Percentiles rank a stretch among this genome's conserved stretches.
These are phyloP conservation scores for Echinarachnius parma DNA, from an alignment of 53 echinoderm and acorn worm species.

Conservation along the genomic window DNA sequence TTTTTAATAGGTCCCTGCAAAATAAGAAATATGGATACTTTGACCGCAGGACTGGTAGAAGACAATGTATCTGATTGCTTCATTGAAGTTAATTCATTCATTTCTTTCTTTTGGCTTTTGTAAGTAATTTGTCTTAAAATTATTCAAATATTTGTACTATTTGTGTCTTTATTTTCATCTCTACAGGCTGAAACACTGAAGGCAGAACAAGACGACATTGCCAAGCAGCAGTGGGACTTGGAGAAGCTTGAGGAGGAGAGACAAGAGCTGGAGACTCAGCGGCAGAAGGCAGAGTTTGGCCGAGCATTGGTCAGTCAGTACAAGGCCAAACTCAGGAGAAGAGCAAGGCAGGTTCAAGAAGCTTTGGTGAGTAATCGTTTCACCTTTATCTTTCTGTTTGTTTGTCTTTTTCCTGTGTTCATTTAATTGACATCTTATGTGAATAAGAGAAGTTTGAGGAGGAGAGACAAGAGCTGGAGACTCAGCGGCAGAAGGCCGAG, in stretches of 20 bases:
- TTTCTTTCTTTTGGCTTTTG: too few relatives aligned
- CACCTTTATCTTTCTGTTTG: too few relatives aligned
- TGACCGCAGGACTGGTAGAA: too few relatives aligned
- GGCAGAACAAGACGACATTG: conserved; percentile 62
- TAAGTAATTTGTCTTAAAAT: background rate
- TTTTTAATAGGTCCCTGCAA: too few relatives aligned
- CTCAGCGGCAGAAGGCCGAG: conserved; percentile 74
- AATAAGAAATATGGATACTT: too few relatives aligned
- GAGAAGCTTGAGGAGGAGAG: conserved; percentile 82
- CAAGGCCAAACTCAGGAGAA: conserved; percentile 85
- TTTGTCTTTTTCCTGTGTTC: too few relatives aligned
- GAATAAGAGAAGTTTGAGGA: conserved; percentile 79
- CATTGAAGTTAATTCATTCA: too few relatives aligned
- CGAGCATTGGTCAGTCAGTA: conserved; percentile 81
- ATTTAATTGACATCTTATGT: too few relatives aligned
- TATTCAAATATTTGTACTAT: too few relatives aligned
- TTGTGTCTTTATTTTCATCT: background rate
- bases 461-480: conserved; percentile 74
- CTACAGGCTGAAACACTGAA: conserved; percentile 75
- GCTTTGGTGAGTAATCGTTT: conserved; percentile 83
- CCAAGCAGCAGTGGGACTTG: conserved; percentile 77
- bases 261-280: conserved; percentile 62
- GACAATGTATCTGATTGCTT: too few relatives aligned
- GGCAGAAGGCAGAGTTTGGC: conserved; percentile 79
- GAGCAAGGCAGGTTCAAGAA: conserved; percentile 87